A percentile compares a stretch with the other conserved stretches of the same genome.
These are phyloP conservation scores for Odontamblyopus rebecca DNA, from an alignment of 2,797 vertebrate genomes.

Conservation along the genomic window DNA sequence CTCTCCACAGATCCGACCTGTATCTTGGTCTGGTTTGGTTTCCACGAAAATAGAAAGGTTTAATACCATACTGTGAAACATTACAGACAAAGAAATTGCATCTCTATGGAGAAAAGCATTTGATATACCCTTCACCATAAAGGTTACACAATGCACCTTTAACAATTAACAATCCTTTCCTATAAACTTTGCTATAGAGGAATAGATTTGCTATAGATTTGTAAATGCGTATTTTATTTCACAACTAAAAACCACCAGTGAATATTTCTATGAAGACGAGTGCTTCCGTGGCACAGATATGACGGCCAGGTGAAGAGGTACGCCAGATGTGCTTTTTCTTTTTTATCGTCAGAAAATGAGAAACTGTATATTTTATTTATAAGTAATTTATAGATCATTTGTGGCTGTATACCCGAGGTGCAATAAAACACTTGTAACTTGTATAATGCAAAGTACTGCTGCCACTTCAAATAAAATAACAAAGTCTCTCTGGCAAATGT, in stretches of 20 bases:
- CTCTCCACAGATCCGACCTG: too few relatives aligned
- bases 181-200: background rate
- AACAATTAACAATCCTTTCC: background rate
- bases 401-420: slow-evolving; percentile 22
- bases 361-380: slow-evolving; percentile 21
- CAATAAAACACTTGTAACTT: slow-evolving; percentile 18
- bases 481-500: background rate
- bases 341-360: background rate
- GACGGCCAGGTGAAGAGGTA: slow-evolving; percentile 8
- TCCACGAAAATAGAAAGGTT: too few relatives aligned
- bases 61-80: too few relatives aligned
- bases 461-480: slow-evolving; percentile 5
- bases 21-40: too few relatives aligned
- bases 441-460: slow-evolving; percentile 3
- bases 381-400: slow-evolving; percentile 11
- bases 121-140: too few relatives aligned
- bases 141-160: too few relatives aligned
- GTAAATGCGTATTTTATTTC: background rate
- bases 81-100: too few relatives aligned
- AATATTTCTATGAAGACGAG: slow-evolving; percentile 12
- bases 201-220: background rate
- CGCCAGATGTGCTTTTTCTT: slow-evolving; percentile 6
- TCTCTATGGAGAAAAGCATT: too few relatives aligned
- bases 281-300: background rate
- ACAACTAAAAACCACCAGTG: background rate